phyloP scores from a whole-genome alignment of 2,888 invertebrate species.

The Xestia c-nigrum region DNA sequence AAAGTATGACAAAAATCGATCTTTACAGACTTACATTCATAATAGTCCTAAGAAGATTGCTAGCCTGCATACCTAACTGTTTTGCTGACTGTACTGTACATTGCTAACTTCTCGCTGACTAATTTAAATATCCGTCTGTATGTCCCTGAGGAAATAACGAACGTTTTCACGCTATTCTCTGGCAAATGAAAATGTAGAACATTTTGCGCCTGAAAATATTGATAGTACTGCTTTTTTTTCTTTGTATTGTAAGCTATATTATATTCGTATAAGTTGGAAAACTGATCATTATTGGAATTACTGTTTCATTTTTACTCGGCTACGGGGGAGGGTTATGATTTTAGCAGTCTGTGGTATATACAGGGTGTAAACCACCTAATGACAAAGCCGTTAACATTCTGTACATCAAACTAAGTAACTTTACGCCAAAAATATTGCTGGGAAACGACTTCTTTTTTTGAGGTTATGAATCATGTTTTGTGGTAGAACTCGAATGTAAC shows the following conservation, averaged over 20 bases:
- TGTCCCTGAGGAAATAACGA: conserved; percentile 56
- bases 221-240: conserved; percentile 12
- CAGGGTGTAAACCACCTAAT: neutral
- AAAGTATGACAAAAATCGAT: no score
- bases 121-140: conserved; percentile 55
- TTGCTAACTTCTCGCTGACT: conserved; percentile 48
- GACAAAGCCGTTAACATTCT: no score
- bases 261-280: neutral
- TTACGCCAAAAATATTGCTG: no score
- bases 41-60: no score
- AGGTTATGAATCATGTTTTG: no score
- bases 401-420: no score
- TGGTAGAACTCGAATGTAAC: no score
- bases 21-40: no score
- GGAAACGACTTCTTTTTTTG: no score
- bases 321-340: no score
- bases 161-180: conserved; percentile 46
- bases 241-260: neutral
- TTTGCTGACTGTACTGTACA: no score
- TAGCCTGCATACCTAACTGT: no score
- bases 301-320: neutral
- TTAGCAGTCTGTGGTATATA: neutral
- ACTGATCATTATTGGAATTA: neutral
- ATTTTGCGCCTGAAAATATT: conserved; percentile 42
- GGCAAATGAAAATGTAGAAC: conserved; percentile 44